Conservation (phyloP, 2,888 invertebrate genomes). For the Cryptus viduatorius region DNA sequence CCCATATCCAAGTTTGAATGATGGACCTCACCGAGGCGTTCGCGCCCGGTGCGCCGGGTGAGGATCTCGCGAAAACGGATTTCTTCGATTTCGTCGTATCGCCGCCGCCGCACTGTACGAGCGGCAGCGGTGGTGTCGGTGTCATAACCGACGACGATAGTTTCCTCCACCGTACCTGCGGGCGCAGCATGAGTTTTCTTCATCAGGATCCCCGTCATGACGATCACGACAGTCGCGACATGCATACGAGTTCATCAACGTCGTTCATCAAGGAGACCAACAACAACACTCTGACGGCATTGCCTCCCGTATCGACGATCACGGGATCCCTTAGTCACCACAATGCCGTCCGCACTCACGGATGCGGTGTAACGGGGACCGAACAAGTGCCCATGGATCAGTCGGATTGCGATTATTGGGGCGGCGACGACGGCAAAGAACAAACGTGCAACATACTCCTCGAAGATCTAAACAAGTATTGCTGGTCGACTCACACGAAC, state of each 20-base stretch:
- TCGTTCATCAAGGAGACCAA: conserved; percentile 86
- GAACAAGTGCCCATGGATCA: conserved; percentile 86
- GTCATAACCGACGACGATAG: conserved; percentile 89
- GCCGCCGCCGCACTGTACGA: conserved; percentile 85
- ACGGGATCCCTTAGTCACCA: conserved; percentile 82
- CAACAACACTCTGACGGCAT: conserved; percentile 87
- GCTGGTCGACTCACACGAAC: conserved; percentile 87
- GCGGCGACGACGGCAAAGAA: conserved; percentile 86
- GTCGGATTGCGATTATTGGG: conserved; percentile 90
- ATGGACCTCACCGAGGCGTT: conserved; percentile 95
- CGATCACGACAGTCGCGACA: conserved; percentile 77
- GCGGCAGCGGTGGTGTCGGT: conserved; percentile 73
- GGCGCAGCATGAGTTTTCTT: conserved; percentile 79
- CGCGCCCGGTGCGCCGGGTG: conserved; percentile 85
- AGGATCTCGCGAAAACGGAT: conserved; percentile 94
- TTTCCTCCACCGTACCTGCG: conserved; percentile 85
- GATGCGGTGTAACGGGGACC: conserved; percentile 83
- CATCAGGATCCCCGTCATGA: conserved; percentile 74
- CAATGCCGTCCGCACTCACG: conserved; percentile 74
- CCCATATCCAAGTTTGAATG: background rate
- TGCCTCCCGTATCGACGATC: conserved; percentile 83
- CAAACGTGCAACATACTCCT: conserved; percentile 86
- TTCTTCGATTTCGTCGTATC: conserved; percentile 96
- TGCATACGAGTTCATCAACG: conserved; percentile 74
- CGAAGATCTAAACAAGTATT: conserved; percentile 94